Evolutionary conservation across 1,140 invertebrate genomes (phyloP), one percentile per base, ranked within the genome.

Genomic region (Formica selysi): DNA sequence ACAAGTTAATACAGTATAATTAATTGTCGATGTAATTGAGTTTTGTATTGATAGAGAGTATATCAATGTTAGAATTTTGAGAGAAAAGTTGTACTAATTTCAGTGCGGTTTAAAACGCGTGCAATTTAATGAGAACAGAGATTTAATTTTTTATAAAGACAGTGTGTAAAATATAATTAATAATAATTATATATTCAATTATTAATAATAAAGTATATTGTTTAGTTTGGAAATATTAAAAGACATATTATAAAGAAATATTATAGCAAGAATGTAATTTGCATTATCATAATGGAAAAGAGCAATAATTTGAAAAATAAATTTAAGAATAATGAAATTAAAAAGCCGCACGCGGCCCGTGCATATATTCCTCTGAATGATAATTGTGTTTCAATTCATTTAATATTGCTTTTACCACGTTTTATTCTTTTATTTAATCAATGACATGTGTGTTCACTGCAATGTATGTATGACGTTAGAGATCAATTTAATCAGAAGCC

Each of bases 401-500:
- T 74, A 26, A 8, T 16, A 26, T 26, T 19, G n/a, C 8, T 41
- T 76, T 0, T 2, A 16, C 0, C 13, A 10, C 3, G 4, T 61
- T 74, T 11, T 61, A 29, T 29, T 29, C 6, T 74, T 76, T 38
- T 38, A 76, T 76, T 26, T 19, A 8, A 76, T 76, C 16, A 41
- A 54, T 5, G 16, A 16, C 26, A 29, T 36, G 8, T 54, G 8
- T 7, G 32, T 74, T 51, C 36, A 7, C 36, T 38, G 19, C 36
- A 68, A 41, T 54, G 36, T 41, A 74, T 38, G 16, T 73, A 36
- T 4, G n/a, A 83, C n/a, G 3, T 73, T 80, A 22, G 11, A 73
- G 38, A 74, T 74, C n/a, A 38, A 83, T 73, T 73, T 73, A 44
- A 83, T 61, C 13, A n/a, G 13, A 10, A 80, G 70, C 19, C 22